Conservation (phyloP, 2,113 vertebrate species). For the Mastomys natalensis region DNA sequence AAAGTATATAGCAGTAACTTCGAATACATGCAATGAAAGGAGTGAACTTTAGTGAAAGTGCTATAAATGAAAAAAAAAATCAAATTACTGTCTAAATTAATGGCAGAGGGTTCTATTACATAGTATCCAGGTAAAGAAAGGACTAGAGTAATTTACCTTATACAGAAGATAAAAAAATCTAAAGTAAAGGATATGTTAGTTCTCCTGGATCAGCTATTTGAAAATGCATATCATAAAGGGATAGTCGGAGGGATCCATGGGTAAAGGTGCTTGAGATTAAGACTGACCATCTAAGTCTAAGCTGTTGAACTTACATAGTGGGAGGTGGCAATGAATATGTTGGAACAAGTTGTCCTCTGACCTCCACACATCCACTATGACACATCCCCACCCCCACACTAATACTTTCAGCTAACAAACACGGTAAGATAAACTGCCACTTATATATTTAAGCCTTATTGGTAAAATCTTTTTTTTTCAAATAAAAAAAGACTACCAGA, state of each 20-base stretch:
- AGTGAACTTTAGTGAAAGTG: not conserved
- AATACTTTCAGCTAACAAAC: not conserved
- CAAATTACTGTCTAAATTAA: not conserved
- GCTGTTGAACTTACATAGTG: not conserved
- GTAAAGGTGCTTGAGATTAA: not conserved
- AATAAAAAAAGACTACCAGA: not conserved
- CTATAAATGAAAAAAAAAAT: not conserved
- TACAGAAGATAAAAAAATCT: not conserved
- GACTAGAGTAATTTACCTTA: not conserved
- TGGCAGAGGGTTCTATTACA: not conserved
- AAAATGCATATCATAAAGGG: not conserved
- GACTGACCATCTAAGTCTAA: not conserved
- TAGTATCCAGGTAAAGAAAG: not conserved
- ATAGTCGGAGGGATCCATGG: not conserved
- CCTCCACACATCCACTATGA: not conserved
- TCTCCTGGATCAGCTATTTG: not conserved
- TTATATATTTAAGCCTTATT: not conserved
- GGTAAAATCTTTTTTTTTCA: not conserved
- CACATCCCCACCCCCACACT: not conserved
- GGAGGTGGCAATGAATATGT: not conserved
- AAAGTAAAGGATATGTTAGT: not conserved
- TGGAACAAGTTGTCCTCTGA: not conserved
- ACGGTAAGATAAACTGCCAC: not conserved
- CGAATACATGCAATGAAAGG: not conserved
- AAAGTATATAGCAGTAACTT: not conserved